Conservation (phyloP, 2,113 vertebrate species). For the Procapra przewalskii region DNA sequence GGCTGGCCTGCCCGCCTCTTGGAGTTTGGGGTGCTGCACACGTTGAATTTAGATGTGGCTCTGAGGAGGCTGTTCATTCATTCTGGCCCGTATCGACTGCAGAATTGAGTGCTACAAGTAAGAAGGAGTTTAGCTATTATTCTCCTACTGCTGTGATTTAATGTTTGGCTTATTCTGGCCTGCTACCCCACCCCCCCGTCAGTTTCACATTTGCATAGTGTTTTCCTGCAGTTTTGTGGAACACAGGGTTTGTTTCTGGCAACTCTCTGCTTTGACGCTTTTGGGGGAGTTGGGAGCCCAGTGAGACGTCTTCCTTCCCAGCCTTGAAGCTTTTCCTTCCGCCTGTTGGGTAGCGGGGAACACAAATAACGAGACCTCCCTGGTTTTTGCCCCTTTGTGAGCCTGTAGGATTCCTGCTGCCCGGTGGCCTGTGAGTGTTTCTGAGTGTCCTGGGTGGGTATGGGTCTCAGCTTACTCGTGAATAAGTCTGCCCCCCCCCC, state of each 20-base stretch:
- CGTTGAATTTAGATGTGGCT: conserved; percentile 79
- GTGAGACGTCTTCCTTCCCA: not conserved
- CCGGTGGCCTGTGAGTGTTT: not conserved
- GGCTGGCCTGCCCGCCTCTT: not conserved
- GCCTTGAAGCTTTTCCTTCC: not conserved
- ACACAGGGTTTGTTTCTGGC: not conserved
- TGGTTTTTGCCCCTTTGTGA: not conserved
- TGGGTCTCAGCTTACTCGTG: conserved; percentile 70
- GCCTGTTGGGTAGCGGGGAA: not conserved
- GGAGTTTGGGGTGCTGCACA: conserved; percentile 67
- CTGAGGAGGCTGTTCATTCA: conserved; percentile 78
- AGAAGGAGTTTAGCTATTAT: conserved; percentile 83
- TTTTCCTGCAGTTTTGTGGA: conserved; percentile 27
- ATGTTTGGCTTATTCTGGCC: conserved; percentile 63
- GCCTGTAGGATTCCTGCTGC: not conserved
- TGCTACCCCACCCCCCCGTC: conserved; percentile 54
- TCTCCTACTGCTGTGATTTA: conserved; percentile 83
- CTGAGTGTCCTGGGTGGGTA: conserved; percentile 47
- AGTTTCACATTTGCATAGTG: conserved; percentile 77
- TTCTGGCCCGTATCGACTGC: conserved; percentile 77
- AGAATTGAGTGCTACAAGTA: conserved; percentile 83
- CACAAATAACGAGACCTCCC: not conserved
- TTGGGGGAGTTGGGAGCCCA: not conserved
- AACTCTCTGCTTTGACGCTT: conserved; percentile 7
- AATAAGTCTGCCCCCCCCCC: not conserved